Percentiles rank a stretch among this genome's conserved stretches.
Conservation (phyloP, 37 sponge, comb jelly and placozoan genomes). For the Chondrilla cf. caribensis region DNA sequence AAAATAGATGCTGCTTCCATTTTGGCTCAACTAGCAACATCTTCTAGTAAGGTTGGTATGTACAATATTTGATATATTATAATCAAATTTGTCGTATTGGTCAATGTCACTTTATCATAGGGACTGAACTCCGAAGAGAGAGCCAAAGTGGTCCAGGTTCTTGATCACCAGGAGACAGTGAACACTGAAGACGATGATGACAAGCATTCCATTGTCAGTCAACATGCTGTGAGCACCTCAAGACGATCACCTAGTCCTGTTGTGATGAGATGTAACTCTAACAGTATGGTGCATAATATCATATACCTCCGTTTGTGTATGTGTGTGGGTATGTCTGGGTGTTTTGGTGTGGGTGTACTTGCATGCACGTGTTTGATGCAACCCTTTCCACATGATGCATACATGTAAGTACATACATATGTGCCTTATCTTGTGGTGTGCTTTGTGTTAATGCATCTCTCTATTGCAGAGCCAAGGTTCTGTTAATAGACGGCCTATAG, state of each 20-base stretch:
- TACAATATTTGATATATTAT: too few relatives aligned
- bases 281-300: neutral
- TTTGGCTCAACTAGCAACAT: conserved; percentile 31
- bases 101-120: conserved; percentile 39
- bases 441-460: too few relatives aligned
- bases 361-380: too few relatives aligned
- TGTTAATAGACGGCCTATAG: neutral
- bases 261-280: neutral
- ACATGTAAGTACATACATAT: too few relatives aligned
- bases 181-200: conserved; percentile 15
- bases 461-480: neutral
- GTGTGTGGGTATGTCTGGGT: too few relatives aligned
- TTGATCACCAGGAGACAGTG: neutral
- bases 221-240: neutral
- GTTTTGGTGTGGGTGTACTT: too few relatives aligned
- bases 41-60: conserved; percentile 11
- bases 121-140: conserved; percentile 17
- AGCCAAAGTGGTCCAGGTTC: neutral
- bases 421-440: too few relatives aligned
- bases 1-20: conserved; percentile 68
- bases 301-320: too few relatives aligned
- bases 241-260: neutral
- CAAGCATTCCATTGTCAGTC: neutral
- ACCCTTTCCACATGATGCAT: too few relatives aligned
- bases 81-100: conserved; percentile 43